phyloP scores from a whole-genome alignment of 2,888 invertebrate genomes.

The Hirtodrosophila duncani region DNA sequence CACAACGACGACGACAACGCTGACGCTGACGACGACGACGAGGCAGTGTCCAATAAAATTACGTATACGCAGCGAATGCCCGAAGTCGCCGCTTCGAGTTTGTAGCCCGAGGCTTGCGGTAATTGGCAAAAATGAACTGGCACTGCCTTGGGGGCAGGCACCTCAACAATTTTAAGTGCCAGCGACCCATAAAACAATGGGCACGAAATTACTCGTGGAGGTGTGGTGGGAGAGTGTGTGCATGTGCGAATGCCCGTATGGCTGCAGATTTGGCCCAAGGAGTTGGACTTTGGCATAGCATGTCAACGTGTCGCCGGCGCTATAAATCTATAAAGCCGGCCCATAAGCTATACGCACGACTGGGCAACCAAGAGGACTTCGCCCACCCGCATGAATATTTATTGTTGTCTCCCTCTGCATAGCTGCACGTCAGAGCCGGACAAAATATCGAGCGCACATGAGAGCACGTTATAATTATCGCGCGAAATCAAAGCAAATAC shows the following conservation, averaged over 20 bases:
- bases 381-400: neutral
- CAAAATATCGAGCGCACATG: slow-evolving; percentile 15
- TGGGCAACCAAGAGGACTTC: slow-evolving; percentile 16
- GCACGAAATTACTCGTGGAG: slow-evolving; percentile 28
- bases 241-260: neutral
- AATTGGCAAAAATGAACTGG: slow-evolving; percentile 48
- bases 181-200: slow-evolving; percentile 53
- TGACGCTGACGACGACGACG: slow-evolving; percentile 39
- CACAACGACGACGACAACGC: slow-evolving; percentile 7
- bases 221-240: too few relatives aligned
- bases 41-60: slow-evolving; percentile 64
- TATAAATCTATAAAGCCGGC: slow-evolving; percentile 56
- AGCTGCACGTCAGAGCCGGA: slow-evolving; percentile 48
- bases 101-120: slow-evolving; percentile 49
- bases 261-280: slow-evolving; percentile 23
- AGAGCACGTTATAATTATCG: slow-evolving; percentile 66
- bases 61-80: slow-evolving; percentile 54
- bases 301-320: slow-evolving; percentile 66
- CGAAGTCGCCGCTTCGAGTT: slow-evolving; percentile 36
- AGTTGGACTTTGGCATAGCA: slow-evolving; percentile 36
- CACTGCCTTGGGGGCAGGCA: neutral
- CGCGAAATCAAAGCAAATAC: slow-evolving; percentile 66
- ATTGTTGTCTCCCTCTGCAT: slow-evolving; percentile 39
- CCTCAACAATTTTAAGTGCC: slow-evolving; percentile 1
- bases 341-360: slow-evolving; percentile 49